Conservation (phyloP, 1,140 invertebrate species). For the Leptopilina boulardi region DNA sequence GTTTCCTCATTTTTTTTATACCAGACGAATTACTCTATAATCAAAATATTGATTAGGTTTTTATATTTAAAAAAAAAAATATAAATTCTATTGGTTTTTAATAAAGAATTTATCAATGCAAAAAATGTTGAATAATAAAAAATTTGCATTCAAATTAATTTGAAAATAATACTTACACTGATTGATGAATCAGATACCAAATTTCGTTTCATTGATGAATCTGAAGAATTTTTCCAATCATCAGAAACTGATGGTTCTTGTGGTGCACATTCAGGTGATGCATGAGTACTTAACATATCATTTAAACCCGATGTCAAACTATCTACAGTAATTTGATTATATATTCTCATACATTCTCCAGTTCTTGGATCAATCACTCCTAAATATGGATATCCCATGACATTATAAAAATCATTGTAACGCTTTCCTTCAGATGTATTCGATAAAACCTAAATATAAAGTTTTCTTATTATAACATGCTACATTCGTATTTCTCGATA, state of each 20-base stretch:
- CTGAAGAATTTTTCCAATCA: constrained; percentile 55
- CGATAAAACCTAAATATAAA: constrained; percentile 78
- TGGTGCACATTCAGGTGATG: constrained; percentile 70
- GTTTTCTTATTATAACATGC: neutral
- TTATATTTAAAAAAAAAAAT: no score
- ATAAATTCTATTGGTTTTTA: no score
- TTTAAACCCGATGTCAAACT: constrained; percentile 69
- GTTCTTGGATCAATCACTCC: constrained; percentile 87
- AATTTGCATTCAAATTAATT: neutral
- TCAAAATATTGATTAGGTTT: constrained; percentile 8
- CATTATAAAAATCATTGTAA: constrained; percentile 84
- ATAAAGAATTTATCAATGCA: neutral
- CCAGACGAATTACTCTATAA: constrained; percentile 45
- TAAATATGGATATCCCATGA: constrained; percentile 83
- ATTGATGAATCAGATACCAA: constrained; percentile 47
- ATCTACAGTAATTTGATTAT: constrained; percentile 76
- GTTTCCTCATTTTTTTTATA: constrained; percentile 42
- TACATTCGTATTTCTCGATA: no score
- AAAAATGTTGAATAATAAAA: neutral
- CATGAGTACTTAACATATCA: constrained; percentile 71
- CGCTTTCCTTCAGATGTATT: constrained; percentile 83
- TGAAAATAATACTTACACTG: constrained; percentile 34
- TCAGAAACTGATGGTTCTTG: constrained; percentile 57
- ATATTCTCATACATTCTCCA: constrained; percentile 80
- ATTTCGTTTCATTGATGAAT: constrained; percentile 50